phyloP scores from a whole-genome alignment of 2,113 vertebrate species.

The Limnothrissa miodon region DNA sequence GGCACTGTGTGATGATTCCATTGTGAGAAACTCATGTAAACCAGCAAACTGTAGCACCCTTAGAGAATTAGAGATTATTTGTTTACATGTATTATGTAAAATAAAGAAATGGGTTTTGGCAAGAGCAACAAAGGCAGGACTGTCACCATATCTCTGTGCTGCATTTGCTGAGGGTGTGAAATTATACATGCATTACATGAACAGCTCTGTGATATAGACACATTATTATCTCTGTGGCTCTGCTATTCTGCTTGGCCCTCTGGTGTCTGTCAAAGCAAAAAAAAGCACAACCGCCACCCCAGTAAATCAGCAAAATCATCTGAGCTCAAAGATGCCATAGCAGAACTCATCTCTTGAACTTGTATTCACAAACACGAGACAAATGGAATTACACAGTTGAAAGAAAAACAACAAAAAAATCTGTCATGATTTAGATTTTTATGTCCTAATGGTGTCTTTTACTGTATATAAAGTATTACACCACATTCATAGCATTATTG shows the following conservation, averaged over 20 bases:
- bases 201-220: background rate
- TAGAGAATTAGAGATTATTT: background rate
- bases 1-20: background rate
- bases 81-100: background rate
- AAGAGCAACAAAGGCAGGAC: background rate
- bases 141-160: background rate
- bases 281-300: background rate
- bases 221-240: background rate
- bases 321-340: background rate
- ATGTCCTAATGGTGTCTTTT: background rate
- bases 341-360: background rate
- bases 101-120: background rate
- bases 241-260: slow-evolving; percentile 21
- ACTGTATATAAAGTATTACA: background rate
- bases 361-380: background rate
- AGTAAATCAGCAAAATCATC: background rate
- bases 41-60: background rate
- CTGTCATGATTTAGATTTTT: background rate
- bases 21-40: background rate
- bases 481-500: background rate
- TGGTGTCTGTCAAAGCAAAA: slow-evolving; percentile 27
- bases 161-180: background rate
- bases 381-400: background rate
- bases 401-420: background rate
- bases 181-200: background rate